Evolutionary conservation across 2,797 vertebrate genomes (phyloP), one percentile per base, ranked within the genome.

Genomic region (Hydrolagus colliei): DNA sequence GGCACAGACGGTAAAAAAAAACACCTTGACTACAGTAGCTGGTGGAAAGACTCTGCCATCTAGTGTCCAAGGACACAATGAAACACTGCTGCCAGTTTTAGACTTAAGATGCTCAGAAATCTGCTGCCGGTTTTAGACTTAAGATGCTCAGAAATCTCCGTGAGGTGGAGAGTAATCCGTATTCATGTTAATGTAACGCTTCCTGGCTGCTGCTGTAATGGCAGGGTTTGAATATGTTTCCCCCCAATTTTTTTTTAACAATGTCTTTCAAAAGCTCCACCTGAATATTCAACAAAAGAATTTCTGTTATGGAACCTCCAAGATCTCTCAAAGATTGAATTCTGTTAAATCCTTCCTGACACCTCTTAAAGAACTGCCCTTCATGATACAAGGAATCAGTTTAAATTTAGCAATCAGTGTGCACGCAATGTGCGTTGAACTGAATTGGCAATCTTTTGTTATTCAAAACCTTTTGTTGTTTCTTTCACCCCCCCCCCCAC

Each of bases 11-110:
- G 27, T 35, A 7, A 14, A 27, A 27, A 27, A 27, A 27, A 13
- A 20, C 18, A 20, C 1, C 41, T n/a, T 41, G 10, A 12, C 18
- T 65, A 14, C 27, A 35, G 13, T 2, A 27, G 62, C 32, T 71
- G 7, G 62, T 80, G 79, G 79, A 82, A 68, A 71, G 27, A 82
- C 41, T 2, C 16, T 20, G 79, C 79, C 79, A 68, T 27, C 79
- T 41, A 61, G 2, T 82, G 79, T 14, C 9, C 0, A 10, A 35
- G 18, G 10, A 11, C 27, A 41, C 16, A 6, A 52, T 52, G 6
- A 52, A 52, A 5, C 12, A 41, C 14, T 68, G 27, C 41, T 4
- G 3, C 32, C 27, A 41, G 9, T 9, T 79, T 20, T 27, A 22
- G 1, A 82, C 20, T 82, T 67, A 82, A 82, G 22, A 14, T 0